Evolutionary conservation across 2,113 vertebrate species (phyloP).

Genomic region (Pygoscelis antarcticus): DNA sequence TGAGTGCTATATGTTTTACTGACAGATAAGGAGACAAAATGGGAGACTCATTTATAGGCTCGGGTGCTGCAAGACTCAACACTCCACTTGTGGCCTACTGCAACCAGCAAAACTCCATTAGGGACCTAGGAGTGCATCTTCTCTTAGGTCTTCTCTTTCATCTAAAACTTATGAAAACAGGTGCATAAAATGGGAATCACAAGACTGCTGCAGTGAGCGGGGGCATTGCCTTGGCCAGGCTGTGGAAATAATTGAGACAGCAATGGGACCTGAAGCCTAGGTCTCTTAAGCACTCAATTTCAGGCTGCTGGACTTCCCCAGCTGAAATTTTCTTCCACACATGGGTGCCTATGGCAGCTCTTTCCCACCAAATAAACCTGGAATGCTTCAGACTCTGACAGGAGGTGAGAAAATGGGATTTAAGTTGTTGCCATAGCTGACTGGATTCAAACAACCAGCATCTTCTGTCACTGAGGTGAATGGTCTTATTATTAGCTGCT

Average conservation of each 20-base stretch:
- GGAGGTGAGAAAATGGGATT: not conserved
- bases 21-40: not conserved
- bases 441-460: not conserved
- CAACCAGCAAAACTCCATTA: not conserved
- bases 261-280: not conserved
- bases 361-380: not conserved
- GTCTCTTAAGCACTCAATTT: not conserved
- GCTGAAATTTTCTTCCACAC: not conserved
- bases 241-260: not conserved
- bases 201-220: rapidly evolving
- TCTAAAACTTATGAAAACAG: not conserved
- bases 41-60: not conserved
- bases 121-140: not conserved
- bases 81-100: not conserved
- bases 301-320: not conserved
- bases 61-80: not conserved
- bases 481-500: not conserved
- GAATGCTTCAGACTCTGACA: not conserved
- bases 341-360: not conserved
- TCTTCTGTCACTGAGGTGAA: not conserved
- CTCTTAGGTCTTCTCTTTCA: no score
- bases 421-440: not conserved
- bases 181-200: not conserved
- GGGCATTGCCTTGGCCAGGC: not conserved
- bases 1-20: not conserved